phyloP scores from a whole-genome alignment of 2,113 vertebrate genomes.

The Nestor notabilis region DNA sequence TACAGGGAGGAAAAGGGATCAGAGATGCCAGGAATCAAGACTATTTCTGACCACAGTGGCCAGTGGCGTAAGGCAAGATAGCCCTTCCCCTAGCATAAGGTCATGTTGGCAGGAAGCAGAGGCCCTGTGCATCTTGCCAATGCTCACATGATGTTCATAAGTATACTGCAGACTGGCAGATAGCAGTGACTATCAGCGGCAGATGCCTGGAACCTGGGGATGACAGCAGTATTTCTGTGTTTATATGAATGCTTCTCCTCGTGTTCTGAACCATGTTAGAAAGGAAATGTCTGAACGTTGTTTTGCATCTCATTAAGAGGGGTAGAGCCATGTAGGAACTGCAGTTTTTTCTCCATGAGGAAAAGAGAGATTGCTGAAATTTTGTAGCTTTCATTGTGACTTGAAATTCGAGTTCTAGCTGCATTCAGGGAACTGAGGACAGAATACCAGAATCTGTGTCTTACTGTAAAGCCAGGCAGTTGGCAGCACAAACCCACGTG shows the following conservation, averaged over 20 bases:
- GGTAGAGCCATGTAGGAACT: neutral
- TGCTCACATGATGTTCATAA: neutral
- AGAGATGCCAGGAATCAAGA: neutral
- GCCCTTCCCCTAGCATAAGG: neutral
- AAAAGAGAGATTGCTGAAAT: neutral
- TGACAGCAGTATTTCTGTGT: neutral
- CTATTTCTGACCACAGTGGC: neutral
- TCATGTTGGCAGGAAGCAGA: neutral
- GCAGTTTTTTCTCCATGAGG: neutral
- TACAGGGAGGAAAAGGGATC: neutral
- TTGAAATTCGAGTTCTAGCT: neutral
- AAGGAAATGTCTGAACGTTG: neutral
- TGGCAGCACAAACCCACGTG: neutral
- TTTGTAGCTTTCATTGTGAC: neutral
- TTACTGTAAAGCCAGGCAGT: neutral
- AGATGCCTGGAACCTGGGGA: neutral
- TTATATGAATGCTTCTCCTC: neutral
- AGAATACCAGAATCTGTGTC: neutral
- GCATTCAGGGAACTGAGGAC: neutral
- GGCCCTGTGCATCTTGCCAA: neutral
- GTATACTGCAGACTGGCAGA: neutral
- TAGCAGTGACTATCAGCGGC: neutral
- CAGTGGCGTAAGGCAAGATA: fast-evolving
- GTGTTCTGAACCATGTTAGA: neutral
- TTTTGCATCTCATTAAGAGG: neutral